A percentile compares a stretch with the other conserved stretches of the same genome.
Conservation (phyloP, 2,888 invertebrate genomes). For the Epicampocera succincta region DNA sequence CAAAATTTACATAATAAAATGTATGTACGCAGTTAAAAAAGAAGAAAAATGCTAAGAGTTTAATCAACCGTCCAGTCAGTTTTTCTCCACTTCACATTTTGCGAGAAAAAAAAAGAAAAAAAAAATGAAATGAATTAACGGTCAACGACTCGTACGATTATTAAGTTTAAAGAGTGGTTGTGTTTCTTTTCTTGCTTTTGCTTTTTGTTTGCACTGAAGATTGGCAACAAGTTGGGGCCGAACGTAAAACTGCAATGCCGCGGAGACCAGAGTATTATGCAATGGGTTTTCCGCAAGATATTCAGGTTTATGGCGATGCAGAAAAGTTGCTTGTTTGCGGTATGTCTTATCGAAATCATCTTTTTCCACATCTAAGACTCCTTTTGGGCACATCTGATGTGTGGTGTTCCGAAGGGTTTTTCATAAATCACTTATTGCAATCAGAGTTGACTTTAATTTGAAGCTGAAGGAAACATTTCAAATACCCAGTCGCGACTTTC, state of each 20-base stretch:
- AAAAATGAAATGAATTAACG: slow-evolving; percentile 10
- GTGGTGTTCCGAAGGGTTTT: no score
- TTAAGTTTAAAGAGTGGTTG: not conserved
- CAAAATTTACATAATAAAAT: not conserved
- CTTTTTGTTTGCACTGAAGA: slow-evolving; percentile 13
- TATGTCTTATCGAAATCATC: no score
- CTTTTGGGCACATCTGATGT: no score
- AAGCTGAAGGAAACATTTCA: no score
- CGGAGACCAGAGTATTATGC: slow-evolving; percentile 34
- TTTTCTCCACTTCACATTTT: slow-evolving; percentile 6
- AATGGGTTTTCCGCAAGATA: slow-evolving; percentile 30
- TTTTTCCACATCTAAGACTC: no score
- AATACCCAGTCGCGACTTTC: no score
- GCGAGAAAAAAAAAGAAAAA: no score
- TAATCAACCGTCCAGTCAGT: slow-evolving; percentile 55
- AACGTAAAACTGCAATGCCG: slow-evolving; percentile 57
- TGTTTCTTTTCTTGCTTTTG: not conserved
- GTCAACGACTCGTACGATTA: slow-evolving; percentile 45
- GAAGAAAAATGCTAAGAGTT: slow-evolving; percentile 28
- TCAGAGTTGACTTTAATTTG: no score
- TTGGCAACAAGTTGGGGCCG: slow-evolving; percentile 59
- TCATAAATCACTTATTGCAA: no score
- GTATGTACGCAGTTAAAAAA: not conserved
- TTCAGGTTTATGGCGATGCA: slow-evolving; percentile 36
- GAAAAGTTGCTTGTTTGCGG: no score